These are phyloP conservation scores for Leptobrachium leishanense DNA, from an alignment of 2,113 vertebrate species.

Conservation along the genomic window DNA sequence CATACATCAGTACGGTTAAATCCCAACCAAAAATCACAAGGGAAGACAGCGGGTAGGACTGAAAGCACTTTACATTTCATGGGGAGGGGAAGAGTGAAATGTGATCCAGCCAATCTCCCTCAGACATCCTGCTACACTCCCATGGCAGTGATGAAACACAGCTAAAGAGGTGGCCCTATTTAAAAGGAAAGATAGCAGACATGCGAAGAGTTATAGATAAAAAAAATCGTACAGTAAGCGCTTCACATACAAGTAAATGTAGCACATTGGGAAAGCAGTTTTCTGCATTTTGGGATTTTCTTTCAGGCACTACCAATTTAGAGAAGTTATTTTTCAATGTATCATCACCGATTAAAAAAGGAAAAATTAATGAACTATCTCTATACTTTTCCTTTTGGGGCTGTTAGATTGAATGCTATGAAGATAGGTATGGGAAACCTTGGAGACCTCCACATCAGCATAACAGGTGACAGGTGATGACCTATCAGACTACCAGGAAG, in stretches of 20 bases:
- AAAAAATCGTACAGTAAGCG: neutral
- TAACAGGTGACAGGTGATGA: no score
- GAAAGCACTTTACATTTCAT: slow-evolving; percentile 4
- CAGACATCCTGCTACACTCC: neutral
- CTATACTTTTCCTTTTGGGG: no score
- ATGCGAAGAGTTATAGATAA: neutral
- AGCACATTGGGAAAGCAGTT: neutral
- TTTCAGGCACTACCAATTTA: no score
- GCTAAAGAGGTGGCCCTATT: neutral
- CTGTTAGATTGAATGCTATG: no score
- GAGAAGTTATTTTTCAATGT: no score
- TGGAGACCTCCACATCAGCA: no score
- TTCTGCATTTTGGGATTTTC: no score
- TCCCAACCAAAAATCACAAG: neutral
- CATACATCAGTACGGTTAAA: no score
- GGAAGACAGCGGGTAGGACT: neutral
- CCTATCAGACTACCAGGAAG: no score
- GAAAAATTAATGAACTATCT: no score
- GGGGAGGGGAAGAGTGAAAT: slow-evolving; percentile 3
- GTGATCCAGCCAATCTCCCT: slow-evolving; percentile 1
- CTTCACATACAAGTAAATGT: neutral
- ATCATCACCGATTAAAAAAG: no score
- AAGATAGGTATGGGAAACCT: no score
- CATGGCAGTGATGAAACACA: neutral
- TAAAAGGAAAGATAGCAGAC: neutral